These are phyloP conservation scores for Pollicipes pollicipes DNA, from an alignment of 1,140 invertebrate genomes.

Conservation along the genomic window DNA sequence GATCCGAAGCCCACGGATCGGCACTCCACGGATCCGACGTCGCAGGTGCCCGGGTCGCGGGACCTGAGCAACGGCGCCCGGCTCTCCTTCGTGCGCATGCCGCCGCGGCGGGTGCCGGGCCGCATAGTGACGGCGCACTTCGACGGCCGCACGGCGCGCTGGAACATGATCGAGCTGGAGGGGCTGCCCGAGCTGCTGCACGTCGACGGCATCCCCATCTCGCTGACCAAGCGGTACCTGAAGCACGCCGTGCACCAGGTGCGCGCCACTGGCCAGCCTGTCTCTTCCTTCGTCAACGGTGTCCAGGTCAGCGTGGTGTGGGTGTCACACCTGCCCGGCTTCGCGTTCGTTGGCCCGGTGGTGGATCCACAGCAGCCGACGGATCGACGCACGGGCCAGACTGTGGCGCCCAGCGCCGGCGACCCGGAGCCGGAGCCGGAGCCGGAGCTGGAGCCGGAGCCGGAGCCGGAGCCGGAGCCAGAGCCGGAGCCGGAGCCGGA, in stretches of 20 bases:
- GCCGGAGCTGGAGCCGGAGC: too few species aligned
- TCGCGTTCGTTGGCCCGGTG: neutral
- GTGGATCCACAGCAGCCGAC: too few species aligned
- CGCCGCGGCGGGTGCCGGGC: neutral
- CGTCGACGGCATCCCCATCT: neutral
- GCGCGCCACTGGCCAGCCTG: neutral
- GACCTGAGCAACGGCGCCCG: neutral
- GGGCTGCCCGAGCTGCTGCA: neutral
- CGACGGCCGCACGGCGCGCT: neutral
- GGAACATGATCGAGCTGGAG: neutral
- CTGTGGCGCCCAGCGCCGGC: too few species aligned
- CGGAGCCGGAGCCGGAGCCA: neutral
- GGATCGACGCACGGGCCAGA: too few species aligned
- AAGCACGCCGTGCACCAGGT: neutral
- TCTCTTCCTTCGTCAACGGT: neutral
- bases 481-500: too few species aligned
- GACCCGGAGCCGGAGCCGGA: too few species aligned
- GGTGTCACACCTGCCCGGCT: neutral
- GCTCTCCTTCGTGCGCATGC: neutral
- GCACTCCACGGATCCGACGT: neutral
- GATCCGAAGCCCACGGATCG: neutral
- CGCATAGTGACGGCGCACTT: neutral
- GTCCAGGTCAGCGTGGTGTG: neutral
- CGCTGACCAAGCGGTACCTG: neutral
- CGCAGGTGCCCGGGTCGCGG: neutral